Evolutionary conservation across 1,140 invertebrate species (phyloP).

Genomic region (Sesamia nonagrioides): DNA sequence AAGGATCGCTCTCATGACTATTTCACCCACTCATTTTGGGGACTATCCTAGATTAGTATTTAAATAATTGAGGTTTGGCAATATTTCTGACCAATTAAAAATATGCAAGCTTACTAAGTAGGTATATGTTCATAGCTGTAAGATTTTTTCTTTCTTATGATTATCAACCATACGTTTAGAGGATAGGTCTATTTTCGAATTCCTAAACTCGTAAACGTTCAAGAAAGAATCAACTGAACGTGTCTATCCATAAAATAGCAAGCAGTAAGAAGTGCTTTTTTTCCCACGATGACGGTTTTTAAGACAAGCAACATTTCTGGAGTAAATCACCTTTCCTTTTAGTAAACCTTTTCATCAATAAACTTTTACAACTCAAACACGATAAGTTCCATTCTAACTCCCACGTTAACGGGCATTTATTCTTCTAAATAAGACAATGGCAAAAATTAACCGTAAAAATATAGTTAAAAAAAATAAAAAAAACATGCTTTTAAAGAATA

Average conservation of each 20-base stretch:
- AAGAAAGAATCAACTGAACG: neutral
- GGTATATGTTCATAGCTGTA: no score
- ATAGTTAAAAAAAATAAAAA: no score
- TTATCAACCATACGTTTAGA: no score
- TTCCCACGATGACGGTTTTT: constrained; percentile 7
- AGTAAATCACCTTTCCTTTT: neutral
- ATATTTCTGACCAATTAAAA: neutral
- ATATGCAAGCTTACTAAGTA: no score
- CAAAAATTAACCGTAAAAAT: no score
- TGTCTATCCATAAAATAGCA: neutral
- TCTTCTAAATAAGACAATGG: no score
- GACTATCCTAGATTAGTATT: constrained; percentile 37
- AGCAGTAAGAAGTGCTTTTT: neutral
- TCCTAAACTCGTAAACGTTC: neutral
- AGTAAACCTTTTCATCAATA: constrained; percentile 9
- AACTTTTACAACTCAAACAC: neutral
- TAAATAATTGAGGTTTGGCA: no score
- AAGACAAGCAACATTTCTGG: neutral
- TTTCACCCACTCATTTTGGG: constrained; percentile 42
- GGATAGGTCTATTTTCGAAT: neutral
- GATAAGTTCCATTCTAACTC: no score
- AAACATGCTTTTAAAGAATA: no score
- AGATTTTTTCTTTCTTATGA: no score
- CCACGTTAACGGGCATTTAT: no score
- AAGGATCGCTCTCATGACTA: constrained; percentile 43